These are phyloP conservation scores for Ornithoptera priamus DNA, from an alignment of 2,888 invertebrate species.

Conservation along the genomic window DNA sequence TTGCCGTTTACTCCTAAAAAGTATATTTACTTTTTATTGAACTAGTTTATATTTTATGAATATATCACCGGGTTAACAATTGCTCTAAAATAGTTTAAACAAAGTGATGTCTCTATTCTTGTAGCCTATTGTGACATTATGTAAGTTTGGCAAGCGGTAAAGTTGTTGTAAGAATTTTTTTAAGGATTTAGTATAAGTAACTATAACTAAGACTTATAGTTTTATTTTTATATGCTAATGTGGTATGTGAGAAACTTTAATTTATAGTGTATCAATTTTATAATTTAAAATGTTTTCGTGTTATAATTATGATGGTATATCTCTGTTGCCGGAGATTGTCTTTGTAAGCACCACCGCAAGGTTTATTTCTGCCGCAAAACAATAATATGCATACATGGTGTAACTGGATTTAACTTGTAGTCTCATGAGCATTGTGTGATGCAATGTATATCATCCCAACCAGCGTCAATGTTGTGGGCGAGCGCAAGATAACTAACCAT, in stretches of 20 bases:
- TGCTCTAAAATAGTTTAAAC: not conserved
- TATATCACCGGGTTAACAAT: not conserved
- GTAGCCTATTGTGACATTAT: not conserved
- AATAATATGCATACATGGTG: no score
- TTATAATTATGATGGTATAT: not conserved
- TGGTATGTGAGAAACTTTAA: not conserved
- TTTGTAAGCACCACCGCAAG: no score
- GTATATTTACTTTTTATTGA: not conserved
- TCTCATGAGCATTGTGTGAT: no score
- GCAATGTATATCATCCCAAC: no score
- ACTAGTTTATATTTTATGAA: not conserved
- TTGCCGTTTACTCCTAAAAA: not conserved
- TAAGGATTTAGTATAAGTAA: not conserved
- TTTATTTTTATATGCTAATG: not conserved
- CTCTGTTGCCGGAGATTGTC: no score
- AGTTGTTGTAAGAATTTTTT: not conserved
- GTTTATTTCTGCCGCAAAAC: no score
- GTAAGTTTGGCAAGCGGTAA: not conserved
- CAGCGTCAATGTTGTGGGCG: no score
- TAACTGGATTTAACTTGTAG: no score
- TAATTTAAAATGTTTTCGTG: not conserved
- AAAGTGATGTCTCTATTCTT: not conserved
- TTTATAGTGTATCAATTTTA: not conserved
- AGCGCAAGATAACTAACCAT: no score
- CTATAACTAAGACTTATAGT: not conserved